Evolutionary conservation across 2,888 invertebrate species (phyloP).

Genomic region (Pandemis corylana): DNA sequence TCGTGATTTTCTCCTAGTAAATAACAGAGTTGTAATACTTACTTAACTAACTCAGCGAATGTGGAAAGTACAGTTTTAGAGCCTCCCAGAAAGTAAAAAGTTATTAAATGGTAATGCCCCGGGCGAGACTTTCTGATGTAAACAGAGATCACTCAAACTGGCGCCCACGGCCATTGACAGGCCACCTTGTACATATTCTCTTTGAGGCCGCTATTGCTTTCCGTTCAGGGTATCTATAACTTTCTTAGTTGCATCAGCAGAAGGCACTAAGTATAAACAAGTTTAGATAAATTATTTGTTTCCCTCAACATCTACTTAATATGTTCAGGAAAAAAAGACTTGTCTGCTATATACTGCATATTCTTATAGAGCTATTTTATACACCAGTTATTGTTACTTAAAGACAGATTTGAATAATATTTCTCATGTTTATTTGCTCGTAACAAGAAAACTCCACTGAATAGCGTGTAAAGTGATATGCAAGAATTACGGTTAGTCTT

Average conservation of each 20-base stretch:
- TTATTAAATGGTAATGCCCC: not conserved
- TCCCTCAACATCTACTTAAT: too few species aligned
- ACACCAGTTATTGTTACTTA: too few species aligned
- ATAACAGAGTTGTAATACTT: too few species aligned
- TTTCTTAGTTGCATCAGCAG: too few species aligned
- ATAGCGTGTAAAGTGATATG: conserved; percentile 38
- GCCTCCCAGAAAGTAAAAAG: conserved; percentile 2
- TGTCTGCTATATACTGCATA: too few species aligned
- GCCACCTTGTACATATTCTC: too few species aligned
- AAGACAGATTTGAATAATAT: conserved; percentile 5
- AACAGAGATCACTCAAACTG: not conserved
- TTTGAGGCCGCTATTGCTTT: conserved; percentile 1
- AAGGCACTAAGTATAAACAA: too few species aligned
- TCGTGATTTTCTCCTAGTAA: too few species aligned
- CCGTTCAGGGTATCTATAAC: not conserved
- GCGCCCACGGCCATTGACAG: conserved; percentile 8
- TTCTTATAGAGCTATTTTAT: too few species aligned
- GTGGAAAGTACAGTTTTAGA: not conserved
- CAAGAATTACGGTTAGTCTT: conserved; percentile 53
- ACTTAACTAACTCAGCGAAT: not conserved
- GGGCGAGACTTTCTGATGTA: conserved; percentile 1
- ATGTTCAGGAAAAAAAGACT: too few species aligned
- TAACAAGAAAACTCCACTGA: conserved; percentile 7
- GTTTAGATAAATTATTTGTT: too few species aligned
- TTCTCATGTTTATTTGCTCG: conserved; percentile 30